Base-by-base conservation (phyloP, 2,113 vertebrate species). In the Nesogale talazaci region DNA sequence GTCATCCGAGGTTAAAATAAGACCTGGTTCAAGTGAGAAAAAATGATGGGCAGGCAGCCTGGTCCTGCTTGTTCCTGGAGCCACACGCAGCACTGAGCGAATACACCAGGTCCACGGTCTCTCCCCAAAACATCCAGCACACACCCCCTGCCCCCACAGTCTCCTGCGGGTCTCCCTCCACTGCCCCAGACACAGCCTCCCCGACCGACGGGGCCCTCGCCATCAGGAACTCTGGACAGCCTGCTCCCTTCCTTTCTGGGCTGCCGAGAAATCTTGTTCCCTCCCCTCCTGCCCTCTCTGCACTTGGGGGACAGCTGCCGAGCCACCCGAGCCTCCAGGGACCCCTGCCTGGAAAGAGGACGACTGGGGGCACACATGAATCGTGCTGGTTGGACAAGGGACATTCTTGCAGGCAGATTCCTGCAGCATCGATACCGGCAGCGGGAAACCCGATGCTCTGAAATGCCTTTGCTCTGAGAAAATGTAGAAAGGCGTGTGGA, bases 1-100 rank as follows among this genome's bases (percentile, higher is more conserved):
- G 94, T 96, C 97, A 95, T 97, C 92, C 34, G 92, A 94, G 75
- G 92, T 96, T 97, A 93, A 96, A 96, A 96, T 95, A 96, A 95
- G 90, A 89, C 82, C 93, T 8, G 5, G 92, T 96, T 95, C 92
- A 93, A 70, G 87, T 65, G 85, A 95, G 93, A 90, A 94, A 93
- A 91, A 72, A 40, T 79, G 34, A 79, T 4, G 78, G 94, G 92
- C 92, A 87, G 72, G 91, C 77, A 82, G 92, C 92, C 93, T 89
- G 92, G 74, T 74, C 77, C 59, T 19, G 63, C 93, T 67, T 38
- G 42, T 77, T 94, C 86, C 83, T 40, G 72, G 88, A 92, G 86
- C 83, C 83, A 27, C 42, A 42, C 6, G 12, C 2, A 34, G 86
- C 80, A 3, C 19, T 7, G 36, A 52, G 29, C 5, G n/a, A 52